Conservation (phyloP, 2,888 invertebrate species). For the Lathronympha strigana region DNA sequence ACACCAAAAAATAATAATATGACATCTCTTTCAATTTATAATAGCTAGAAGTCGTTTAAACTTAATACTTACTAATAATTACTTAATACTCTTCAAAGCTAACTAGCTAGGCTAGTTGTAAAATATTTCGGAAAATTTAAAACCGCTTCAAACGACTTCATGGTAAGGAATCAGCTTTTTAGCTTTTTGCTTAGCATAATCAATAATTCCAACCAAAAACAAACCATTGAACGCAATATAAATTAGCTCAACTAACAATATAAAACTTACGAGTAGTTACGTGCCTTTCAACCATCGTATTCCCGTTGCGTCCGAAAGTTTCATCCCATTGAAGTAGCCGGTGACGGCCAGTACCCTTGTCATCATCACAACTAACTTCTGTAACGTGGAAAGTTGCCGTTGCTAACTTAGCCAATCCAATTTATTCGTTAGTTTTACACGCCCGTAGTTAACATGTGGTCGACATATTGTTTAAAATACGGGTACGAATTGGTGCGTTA, state of each 20-base stretch:
- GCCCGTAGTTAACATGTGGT: slow-evolving; percentile 16
- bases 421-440: slow-evolving; percentile 33
- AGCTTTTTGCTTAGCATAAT: neutral
- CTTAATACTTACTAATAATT: too few species aligned
- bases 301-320: slow-evolving; percentile 39
- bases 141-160: too few species aligned
- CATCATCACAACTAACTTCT: slow-evolving; percentile 45
- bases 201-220: neutral
- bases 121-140: too few species aligned
- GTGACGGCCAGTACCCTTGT: slow-evolving; percentile 44
- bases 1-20: too few species aligned
- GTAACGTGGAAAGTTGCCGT: slow-evolving; percentile 36
- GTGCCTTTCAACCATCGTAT: slow-evolving; percentile 21
- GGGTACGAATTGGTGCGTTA: neutral
- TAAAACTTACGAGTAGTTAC: slow-evolving; percentile 15
- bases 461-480: slow-evolving; percentile 3
- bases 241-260: neutral
- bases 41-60: too few species aligned
- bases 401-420: slow-evolving; percentile 40
- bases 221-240: neutral
- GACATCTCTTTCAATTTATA: too few species aligned
- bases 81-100: too few species aligned
- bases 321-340: slow-evolving; percentile 38
- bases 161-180: too few species aligned
- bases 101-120: too few species aligned